Conservation (phyloP, 2,888 invertebrate species). For the Aleiodes alternator region DNA sequence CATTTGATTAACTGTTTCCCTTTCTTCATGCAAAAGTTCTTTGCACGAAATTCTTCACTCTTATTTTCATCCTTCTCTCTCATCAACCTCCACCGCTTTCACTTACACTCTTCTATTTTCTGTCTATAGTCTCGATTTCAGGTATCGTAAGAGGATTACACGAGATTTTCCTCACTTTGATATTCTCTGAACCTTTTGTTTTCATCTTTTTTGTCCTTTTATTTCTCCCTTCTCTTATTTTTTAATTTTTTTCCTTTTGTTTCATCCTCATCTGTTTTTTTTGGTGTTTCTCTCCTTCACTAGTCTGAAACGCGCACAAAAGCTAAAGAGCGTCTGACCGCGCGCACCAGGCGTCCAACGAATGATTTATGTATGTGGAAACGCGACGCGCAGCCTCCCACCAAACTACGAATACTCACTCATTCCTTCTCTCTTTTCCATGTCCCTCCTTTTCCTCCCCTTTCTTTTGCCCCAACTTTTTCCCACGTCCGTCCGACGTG, state of each 20-base stretch:
- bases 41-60: background rate
- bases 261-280: conserved; percentile 18
- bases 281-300: conserved; percentile 23
- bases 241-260: conserved; percentile 9
- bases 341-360: conserved; percentile 20
- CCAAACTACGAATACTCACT: background rate
- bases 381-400: conserved; percentile 44
- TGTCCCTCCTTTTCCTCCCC: conserved; percentile 43
- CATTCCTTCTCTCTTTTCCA: conserved; percentile 17
- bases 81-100: background rate
- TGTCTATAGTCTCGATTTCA: conserved; percentile 36
- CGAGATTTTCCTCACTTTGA: conserved; percentile 18
- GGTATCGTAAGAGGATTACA: conserved; percentile 54
- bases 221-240: too few relatives aligned
- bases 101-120: background rate
- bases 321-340: conserved; percentile 44
- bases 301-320: background rate
- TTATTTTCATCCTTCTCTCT: conserved; percentile 16
- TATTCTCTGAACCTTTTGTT: background rate
- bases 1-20: too few relatives aligned
- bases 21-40: too few relatives aligned
- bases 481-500: conserved; percentile 53
- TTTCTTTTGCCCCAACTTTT: conserved; percentile 52
- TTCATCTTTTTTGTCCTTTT: conserved; percentile 6
- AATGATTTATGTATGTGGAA: conserved; percentile 55